Conservation (phyloP, 1,140 invertebrate genomes). For the Antheraea mylitta region DNA sequence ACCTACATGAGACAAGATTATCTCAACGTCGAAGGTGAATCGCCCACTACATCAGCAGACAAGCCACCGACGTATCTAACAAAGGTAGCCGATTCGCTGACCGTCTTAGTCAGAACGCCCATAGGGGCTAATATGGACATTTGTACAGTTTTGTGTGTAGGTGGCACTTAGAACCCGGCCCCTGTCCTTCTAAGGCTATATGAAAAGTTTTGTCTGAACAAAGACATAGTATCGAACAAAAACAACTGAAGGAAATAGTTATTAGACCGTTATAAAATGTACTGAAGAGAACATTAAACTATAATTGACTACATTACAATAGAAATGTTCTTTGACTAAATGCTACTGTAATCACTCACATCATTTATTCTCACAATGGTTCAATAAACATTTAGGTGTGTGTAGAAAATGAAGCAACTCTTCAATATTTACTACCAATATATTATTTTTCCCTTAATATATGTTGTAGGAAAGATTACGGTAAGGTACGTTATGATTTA, state of each 20-base stretch:
- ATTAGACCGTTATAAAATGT: not conserved
- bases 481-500: too few relatives aligned
- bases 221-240: not conserved
- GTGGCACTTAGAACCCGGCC: conserved; percentile 53
- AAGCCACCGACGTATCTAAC: conserved; percentile 62
- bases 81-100: conserved; percentile 67
- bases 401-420: too few relatives aligned
- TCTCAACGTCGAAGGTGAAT: conserved; percentile 70
- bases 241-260: not conserved
- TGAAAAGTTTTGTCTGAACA: conserved; percentile 22
- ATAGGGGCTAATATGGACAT: conserved; percentile 69
- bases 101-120: conserved; percentile 55
- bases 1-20: conserved; percentile 54
- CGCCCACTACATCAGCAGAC: conserved; percentile 57
- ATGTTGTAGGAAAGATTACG: too few relatives aligned
- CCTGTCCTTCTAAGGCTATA: conserved; percentile 50
- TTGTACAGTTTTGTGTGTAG: conserved; percentile 55
- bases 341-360: too few relatives aligned
- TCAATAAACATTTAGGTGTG: too few relatives aligned
- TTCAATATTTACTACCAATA: too few relatives aligned
- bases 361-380: too few relatives aligned
- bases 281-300: not conserved
- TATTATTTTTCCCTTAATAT: too few relatives aligned
- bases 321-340: too few relatives aligned
- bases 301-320: too few relatives aligned